These are phyloP conservation scores for Anabacerthia variegaticeps DNA, from an alignment of 2,797 vertebrate species.

Conservation along the genomic window DNA sequence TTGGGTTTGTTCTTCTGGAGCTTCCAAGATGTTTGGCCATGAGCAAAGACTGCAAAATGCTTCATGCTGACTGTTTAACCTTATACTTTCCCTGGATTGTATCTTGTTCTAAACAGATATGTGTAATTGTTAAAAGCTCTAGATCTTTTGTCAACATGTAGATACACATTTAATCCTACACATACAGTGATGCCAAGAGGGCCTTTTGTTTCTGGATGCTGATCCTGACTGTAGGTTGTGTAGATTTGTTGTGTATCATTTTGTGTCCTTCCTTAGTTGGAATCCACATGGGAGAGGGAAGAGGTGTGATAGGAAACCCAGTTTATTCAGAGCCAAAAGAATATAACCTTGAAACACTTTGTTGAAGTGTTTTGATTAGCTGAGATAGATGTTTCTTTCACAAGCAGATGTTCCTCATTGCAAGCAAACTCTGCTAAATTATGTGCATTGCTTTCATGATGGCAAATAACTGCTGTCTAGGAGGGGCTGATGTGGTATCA, in stretches of 20 bases:
- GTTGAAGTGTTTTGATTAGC: background rate
- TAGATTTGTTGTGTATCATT: background rate
- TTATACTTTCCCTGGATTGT: background rate
- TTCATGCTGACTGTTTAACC: background rate
- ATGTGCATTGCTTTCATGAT: background rate
- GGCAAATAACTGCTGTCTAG: background rate
- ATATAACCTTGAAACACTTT: background rate
- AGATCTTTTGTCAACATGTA: background rate
- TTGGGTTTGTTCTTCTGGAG: background rate
- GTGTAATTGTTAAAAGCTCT: background rate
- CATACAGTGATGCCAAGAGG: background rate
- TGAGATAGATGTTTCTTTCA: background rate
- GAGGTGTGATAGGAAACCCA: background rate
- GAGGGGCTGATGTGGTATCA: background rate
- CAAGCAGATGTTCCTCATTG: conserved; percentile 9
- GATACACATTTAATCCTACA: background rate
- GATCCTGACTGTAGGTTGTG: background rate
- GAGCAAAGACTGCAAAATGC: background rate
- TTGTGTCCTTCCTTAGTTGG: background rate
- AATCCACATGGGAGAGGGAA: background rate
- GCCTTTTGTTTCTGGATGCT: background rate
- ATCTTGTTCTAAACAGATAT: background rate
- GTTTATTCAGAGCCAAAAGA: background rate
- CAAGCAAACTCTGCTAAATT: background rate
- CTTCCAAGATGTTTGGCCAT: background rate